A percentile compares a stretch with the other conserved stretches of the same genome.
phyloP scores from a whole-genome alignment of 2,888 invertebrate species.

The Scaptomyza flava region DNA sequence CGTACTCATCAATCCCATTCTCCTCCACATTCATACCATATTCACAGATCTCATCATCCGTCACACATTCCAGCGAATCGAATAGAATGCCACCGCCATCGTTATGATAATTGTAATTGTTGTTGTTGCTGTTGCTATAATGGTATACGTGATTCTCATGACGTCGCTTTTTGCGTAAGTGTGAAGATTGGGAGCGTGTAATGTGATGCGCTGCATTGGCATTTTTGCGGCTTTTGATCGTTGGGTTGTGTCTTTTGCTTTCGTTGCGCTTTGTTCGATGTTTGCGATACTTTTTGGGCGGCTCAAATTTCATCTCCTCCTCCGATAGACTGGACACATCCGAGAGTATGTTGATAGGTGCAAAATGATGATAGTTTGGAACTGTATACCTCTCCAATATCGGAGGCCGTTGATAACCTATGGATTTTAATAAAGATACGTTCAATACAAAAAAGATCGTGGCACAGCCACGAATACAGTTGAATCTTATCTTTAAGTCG shows the following conservation, averaged over 20 bases:
- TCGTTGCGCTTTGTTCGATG: slow-evolving; percentile 45
- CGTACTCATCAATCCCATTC: slow-evolving; percentile 29
- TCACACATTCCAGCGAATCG: slow-evolving; percentile 54
- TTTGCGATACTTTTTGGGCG: slow-evolving; percentile 44
- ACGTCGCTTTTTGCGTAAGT: slow-evolving; percentile 26
- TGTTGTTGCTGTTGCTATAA: slow-evolving; percentile 28
- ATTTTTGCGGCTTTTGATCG: slow-evolving; percentile 15
- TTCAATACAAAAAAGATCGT: background rate
- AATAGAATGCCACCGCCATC: slow-evolving; percentile 23
- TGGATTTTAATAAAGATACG: slow-evolving; percentile 9
- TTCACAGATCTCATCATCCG: slow-evolving; percentile 56
- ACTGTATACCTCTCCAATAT: slow-evolving; percentile 13
- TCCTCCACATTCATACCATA: slow-evolving; percentile 47
- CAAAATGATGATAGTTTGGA: slow-evolving; percentile 37
- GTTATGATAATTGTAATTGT: background rate
- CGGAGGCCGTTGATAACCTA: slow-evolving; percentile 51
- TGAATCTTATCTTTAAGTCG: background rate
- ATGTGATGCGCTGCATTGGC: slow-evolving; percentile 2
- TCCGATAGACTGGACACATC: slow-evolving; percentile 59
- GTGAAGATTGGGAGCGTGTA: background rate
- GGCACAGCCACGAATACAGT: too few relatives aligned
- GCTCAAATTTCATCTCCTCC: slow-evolving; percentile 37
- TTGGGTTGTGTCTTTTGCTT: slow-evolving; percentile 4
- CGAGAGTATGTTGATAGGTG: slow-evolving; percentile 51
- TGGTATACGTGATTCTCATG: slow-evolving; percentile 27